phyloP scores from a whole-genome alignment of 1,140 invertebrate species.

The Habropoda laboriosa region DNA sequence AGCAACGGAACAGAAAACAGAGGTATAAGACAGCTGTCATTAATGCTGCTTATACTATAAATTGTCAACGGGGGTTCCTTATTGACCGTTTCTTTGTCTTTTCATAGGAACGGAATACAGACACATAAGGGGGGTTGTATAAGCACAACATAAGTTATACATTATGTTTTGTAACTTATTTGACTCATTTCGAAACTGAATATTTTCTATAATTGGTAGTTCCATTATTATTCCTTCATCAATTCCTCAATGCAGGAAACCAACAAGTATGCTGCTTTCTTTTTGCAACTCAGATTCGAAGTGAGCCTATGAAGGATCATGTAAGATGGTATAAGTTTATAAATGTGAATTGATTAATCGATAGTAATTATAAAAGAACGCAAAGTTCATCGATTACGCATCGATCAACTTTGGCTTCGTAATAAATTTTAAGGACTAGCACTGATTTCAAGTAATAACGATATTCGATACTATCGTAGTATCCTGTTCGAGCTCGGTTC shows the following conservation, averaged over 20 bases:
- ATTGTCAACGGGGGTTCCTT: not conserved
- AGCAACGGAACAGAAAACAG: slow-evolving; percentile 65
- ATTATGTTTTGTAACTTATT: not conserved
- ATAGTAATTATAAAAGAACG: not conserved
- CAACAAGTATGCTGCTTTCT: too few relatives aligned
- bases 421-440: not conserved
- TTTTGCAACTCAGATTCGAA: not conserved
- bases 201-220: too few relatives aligned
- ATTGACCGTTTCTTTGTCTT: not conserved
- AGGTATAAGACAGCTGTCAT: slow-evolving; percentile 78
- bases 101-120: too few relatives aligned
- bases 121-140: not conserved
- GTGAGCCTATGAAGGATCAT: not conserved
- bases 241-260: too few relatives aligned
- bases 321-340: not conserved
- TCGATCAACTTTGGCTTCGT: not conserved
- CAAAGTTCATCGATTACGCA: not conserved
- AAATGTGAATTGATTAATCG: not conserved
- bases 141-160: not conserved
- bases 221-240: too few relatives aligned
- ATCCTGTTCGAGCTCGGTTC: too few relatives aligned
- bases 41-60: slow-evolving; percentile 56
- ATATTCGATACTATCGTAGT: too few relatives aligned
- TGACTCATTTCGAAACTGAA: not conserved
- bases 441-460: too few relatives aligned